Base-by-base conservation (phyloP, 2,113 vertebrate genomes). In the Urocolius indicus region DNA sequence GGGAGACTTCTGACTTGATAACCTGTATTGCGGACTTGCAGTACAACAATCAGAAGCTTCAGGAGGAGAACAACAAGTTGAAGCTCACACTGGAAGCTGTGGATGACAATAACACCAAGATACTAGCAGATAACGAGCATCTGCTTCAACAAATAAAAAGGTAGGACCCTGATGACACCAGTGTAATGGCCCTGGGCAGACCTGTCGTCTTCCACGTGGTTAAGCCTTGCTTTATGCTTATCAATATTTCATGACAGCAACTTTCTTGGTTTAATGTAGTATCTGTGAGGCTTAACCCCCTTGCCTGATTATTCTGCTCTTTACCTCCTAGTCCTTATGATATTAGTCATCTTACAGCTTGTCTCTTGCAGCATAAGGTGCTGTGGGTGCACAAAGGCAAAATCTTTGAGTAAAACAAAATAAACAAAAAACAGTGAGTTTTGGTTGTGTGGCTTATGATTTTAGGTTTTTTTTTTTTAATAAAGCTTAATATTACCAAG, bases 1-100 rank as follows among this genome's bases (percentile, higher is more conserved):
- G 99, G 80, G 99, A 99, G 94, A 98, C 98, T 1, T 98, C 99
- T 8, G 99, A 99, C 83, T 93, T 99, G 95, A 98, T 99, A 36
- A 97, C 97, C 54, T 99, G 98, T 7, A 90, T 99, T 29, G 98
- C 98, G 7, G 98, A 99, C 86, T 98, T 99, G 66, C 98, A 99
- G 96, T 98, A 98, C 96, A 99, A 97, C 90, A 99, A 99, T 90
- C 98, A 98, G 63, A 99, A 98, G 54, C 97, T 99, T 27, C 98
- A 98, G 87, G 98, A 99, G n/a, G 98, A 99, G 95, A 98, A 98
- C 29, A 94, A 11, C 52, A 98, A 98, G 76, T 80, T 99, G 74
- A 99, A 99, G 89, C 90, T 98, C 90, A 96, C 96, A 0, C 63
- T 98, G 77, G 99, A 99, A 91, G 85, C 91, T 58, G 95, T 98